These are phyloP conservation scores for Atherinomorus stipes DNA, from an alignment of 2,113 vertebrate genomes.

Conservation along the genomic window DNA sequence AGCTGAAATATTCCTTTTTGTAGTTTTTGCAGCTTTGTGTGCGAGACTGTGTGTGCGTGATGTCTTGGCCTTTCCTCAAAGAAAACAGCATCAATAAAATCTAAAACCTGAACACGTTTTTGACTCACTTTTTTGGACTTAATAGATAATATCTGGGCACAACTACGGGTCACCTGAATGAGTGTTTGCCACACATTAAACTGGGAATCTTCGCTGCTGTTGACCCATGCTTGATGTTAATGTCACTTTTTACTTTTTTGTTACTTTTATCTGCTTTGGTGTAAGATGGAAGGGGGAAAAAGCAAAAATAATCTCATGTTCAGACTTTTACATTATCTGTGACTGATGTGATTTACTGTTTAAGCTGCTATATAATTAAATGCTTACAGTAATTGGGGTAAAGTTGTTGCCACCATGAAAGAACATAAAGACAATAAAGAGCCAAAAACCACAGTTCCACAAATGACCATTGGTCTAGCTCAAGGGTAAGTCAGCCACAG, in stretches of 20 bases:
- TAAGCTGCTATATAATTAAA: too few relatives aligned
- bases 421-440: too few relatives aligned
- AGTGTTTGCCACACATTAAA: neutral
- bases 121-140: neutral
- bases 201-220: neutral
- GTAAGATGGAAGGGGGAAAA: neutral
- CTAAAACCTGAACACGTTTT: neutral
- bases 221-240: neutral
- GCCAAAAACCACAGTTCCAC: too few relatives aligned
- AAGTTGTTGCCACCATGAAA: too few relatives aligned
- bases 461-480: too few relatives aligned
- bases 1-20: conserved; percentile 41
- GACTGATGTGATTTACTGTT: too few relatives aligned
- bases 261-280: neutral
- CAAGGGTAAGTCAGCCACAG: too few relatives aligned
- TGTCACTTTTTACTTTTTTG: neutral
- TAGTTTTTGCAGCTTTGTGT: conserved; percentile 21
- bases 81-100: conserved; percentile 3
- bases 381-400: too few relatives aligned
- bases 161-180: neutral
- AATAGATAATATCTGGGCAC: neutral
- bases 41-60: conserved; percentile 16
- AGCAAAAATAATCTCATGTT: too few relatives aligned
- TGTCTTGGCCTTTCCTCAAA: conserved; percentile 6
- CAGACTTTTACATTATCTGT: too few relatives aligned